Conservation (phyloP, 1,140 invertebrate genomes). For the Nephotettix cincticeps region DNA sequence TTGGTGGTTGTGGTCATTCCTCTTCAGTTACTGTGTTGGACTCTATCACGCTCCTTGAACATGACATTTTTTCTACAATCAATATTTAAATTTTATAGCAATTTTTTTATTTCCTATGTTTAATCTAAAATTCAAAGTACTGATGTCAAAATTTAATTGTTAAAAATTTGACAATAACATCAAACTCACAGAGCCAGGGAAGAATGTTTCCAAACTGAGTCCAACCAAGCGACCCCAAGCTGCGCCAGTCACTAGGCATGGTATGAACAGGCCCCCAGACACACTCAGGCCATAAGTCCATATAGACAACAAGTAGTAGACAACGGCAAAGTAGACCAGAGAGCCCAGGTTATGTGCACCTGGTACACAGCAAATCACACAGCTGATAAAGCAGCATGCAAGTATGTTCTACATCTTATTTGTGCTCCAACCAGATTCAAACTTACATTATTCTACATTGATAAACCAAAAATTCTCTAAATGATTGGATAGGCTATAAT, state of each 20-base stretch:
- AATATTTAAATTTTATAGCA: background rate
- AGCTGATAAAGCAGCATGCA: too few relatives aligned
- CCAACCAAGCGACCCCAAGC: slow-evolving; percentile 93
- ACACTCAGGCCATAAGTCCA: slow-evolving; percentile 95
- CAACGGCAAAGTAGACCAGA: slow-evolving; percentile 75
- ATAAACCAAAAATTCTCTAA: too few relatives aligned
- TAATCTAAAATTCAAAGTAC: background rate
- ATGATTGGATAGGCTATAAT: too few relatives aligned
- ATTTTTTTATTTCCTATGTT: background rate
- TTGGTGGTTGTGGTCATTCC: too few relatives aligned
- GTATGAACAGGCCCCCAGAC: slow-evolving; percentile 96
- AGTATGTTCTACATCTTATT: too few relatives aligned
- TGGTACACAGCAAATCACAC: too few relatives aligned
- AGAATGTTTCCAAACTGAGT: slow-evolving; percentile 33
- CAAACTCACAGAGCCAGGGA: slow-evolving; percentile 37
- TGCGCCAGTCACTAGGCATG: slow-evolving; percentile 90
- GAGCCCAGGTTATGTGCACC: slow-evolving; percentile 85
- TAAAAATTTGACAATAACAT: background rate
- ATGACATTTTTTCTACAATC: background rate
- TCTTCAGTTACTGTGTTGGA: too few relatives aligned
- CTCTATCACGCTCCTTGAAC: too few relatives aligned
- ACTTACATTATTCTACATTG: too few relatives aligned
- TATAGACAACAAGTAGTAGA: slow-evolving; percentile 88
- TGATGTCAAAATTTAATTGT: background rate
- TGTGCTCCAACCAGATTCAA: too few relatives aligned